Base-by-base conservation (phyloP, 2,113 vertebrate species). In the Tyto alba region DNA sequence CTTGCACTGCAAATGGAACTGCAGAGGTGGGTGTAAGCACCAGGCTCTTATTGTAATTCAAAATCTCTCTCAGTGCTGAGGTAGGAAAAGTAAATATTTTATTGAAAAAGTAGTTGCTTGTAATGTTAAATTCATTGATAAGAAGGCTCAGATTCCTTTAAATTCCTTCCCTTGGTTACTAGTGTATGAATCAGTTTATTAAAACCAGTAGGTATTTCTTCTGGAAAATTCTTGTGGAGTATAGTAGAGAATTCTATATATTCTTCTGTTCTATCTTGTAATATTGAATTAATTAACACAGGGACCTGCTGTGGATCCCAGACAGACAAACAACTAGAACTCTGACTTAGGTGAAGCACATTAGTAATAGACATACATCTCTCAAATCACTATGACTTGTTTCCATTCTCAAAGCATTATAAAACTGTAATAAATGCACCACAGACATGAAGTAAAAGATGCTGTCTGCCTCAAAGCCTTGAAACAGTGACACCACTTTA, bases 71-170 rank as follows among this genome's bases (percentile, higher is more conserved):
- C 30, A 16, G 55, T 53, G 38, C 69, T 80, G 74, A 89, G 38
- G 69, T n/a, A 25, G 48, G 15, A 89, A 88, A 85, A 85, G 62
- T 63, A 92, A 93, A 95, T 94, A 85, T 93, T 93, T 85, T 66
- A 85, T 68, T 69, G 57, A 62, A 94, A 92, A 91, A 59, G 73
- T 30, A 38, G 55, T 30, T 79, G 63, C 66, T 83, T 91, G 34
- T 92, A 67, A 94, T 87, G 90, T 82, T 94, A 95, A 95, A 92
- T 89, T 94, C 36, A 91, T 94, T 2, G 29, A 76, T 73, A 82
- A 92, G 53, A 50, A 79, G 38, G 32, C 27, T 87, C 48, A 38
- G 74, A 29, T 76, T 88, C 67, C 53, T 92, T 95, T 69, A 45
- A 59, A 34, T 50, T 85, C 78, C 53, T 87, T 68, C 53, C 69